phyloP scores from a whole-genome alignment of 1,140 invertebrate species.

The Drosophila triauraria region DNA sequence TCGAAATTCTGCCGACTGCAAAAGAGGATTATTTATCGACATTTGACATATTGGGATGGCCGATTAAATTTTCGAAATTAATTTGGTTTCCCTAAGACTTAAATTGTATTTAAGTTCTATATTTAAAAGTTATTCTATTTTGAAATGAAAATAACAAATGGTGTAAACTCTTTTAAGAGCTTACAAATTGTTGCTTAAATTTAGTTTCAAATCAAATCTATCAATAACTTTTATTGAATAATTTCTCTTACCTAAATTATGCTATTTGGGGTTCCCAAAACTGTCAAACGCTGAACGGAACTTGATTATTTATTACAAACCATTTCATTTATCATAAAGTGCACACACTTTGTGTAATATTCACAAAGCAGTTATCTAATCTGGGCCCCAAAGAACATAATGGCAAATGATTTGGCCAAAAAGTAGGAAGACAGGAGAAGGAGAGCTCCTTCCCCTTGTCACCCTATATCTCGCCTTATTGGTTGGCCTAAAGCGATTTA shows the following conservation, averaged over 20 bases:
- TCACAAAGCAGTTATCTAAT: constrained; percentile 53
- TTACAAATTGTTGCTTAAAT: neutral
- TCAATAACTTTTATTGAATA: neutral
- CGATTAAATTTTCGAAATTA: neutral
- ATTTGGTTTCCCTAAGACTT: neutral
- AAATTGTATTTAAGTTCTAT: neutral
- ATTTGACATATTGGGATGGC: neutral
- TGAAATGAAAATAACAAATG: neutral
- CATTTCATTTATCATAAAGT: constrained; percentile 34
- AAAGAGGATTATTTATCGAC: neutral
- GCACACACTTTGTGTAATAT: constrained; percentile 28
- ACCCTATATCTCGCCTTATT: constrained; percentile 7
- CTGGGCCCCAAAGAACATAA: constrained; percentile 40
- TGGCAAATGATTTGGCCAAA: constrained; percentile 66
- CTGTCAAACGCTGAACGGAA: constrained; percentile 3
- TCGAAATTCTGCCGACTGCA: neutral
- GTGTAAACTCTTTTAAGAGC: too few species aligned
- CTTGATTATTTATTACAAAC: constrained; percentile 27
- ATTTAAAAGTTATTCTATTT: neutral
- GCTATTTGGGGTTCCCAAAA: neutral
- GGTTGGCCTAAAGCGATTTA: constrained; percentile 66
- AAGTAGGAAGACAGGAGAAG: neutral
- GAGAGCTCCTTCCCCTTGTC: neutral
- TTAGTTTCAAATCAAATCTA: neutral
- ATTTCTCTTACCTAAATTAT: neutral